These are phyloP conservation scores for Lottia gigantea DNA, from an alignment of 2,888 invertebrate genomes.

Conservation along the genomic window DNA sequence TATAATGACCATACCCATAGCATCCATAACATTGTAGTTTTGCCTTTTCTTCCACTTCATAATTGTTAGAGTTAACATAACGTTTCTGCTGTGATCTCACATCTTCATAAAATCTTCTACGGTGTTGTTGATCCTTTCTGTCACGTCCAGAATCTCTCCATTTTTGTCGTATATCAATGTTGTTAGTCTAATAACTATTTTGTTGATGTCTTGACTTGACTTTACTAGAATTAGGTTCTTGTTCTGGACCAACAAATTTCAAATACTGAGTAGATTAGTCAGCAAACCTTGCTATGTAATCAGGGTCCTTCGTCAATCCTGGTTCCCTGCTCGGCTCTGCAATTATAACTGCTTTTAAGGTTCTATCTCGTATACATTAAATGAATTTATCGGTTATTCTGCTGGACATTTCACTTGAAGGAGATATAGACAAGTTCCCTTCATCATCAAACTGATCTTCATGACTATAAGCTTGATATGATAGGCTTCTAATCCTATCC, in stretches of 20 bases:
- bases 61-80: too few relatives aligned
- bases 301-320: background rate
- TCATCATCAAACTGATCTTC: slow-evolving; percentile 1
- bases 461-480: background rate
- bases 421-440: background rate
- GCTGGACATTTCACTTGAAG: background rate
- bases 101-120: too few relatives aligned
- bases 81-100: too few relatives aligned
- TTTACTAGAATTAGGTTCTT: background rate
- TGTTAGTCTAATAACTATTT: background rate
- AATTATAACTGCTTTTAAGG: background rate
- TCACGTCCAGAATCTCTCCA: background rate
- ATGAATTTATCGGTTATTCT: background rate
- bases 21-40: background rate
- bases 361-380: background rate
- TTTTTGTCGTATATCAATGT: background rate
- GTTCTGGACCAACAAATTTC: background rate
- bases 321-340: background rate
- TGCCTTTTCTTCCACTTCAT: background rate
- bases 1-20: background rate
- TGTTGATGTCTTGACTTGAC: background rate
- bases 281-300: background rate
- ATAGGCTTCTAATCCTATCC: slow-evolving; percentile 4
- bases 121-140: background rate
- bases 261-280: background rate